Conservation (phyloP, 2,113 vertebrate species). For the Campylomormyrus tamandua region DNA sequence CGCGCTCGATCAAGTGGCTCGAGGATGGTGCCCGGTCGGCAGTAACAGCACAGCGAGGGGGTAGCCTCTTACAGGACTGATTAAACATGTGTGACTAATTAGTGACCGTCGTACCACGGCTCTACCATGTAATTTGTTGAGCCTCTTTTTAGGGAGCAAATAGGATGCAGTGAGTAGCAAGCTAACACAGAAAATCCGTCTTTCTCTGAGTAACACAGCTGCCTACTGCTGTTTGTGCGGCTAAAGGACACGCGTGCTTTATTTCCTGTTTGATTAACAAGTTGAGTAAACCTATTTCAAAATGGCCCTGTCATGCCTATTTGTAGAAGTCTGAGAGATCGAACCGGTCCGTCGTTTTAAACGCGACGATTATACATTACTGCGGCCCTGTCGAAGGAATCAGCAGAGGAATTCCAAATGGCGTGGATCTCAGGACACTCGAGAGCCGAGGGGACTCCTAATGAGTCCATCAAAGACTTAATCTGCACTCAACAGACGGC, state of each 20-base stretch:
- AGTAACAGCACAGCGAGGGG: slow-evolving; percentile 76
- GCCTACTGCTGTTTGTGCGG: background rate
- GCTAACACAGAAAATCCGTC: background rate
- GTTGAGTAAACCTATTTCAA: background rate
- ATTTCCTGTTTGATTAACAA: background rate
- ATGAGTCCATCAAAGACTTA: slow-evolving; percentile 90
- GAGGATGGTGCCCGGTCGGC: slow-evolving; percentile 69
- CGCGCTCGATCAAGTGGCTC: slow-evolving; percentile 83
- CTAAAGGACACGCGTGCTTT: background rate
- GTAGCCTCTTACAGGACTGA: slow-evolving; percentile 87
- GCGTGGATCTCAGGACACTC: slow-evolving; percentile 84
- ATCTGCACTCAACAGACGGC: slow-evolving; percentile 89
- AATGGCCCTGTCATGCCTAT: background rate
- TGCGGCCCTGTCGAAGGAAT: slow-evolving; percentile 78
- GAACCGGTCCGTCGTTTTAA: slow-evolving; percentile 57
- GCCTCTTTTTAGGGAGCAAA: slow-evolving; percentile 57
- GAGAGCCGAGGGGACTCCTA: slow-evolving; percentile 88
- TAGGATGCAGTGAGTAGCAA: slow-evolving; percentile 49
- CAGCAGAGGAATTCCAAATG: slow-evolving; percentile 85
- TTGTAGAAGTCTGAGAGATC: slow-evolving; percentile 29
- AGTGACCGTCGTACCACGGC: slow-evolving; percentile 75
- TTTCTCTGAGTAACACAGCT: background rate
- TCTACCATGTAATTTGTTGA: slow-evolving; percentile 86
- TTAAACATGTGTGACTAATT: slow-evolving; percentile 98
- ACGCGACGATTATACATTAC: slow-evolving; percentile 69